Evolutionary conservation across 2,888 invertebrate genomes (phyloP).

Genomic region (Druceiella hillmani): DNA sequence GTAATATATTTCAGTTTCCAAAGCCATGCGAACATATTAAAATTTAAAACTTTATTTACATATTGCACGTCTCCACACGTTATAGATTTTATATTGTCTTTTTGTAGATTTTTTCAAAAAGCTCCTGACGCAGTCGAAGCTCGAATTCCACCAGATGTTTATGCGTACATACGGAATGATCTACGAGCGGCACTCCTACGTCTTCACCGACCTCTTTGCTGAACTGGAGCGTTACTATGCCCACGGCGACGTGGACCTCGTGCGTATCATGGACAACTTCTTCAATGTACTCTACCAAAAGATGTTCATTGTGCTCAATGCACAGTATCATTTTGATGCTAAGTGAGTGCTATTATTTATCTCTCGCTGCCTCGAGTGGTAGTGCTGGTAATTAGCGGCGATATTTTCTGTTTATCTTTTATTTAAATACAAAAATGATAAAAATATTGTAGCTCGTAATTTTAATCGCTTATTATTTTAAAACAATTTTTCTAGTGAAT

Average conservation of each 20-base stretch:
- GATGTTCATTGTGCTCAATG: slow-evolving; percentile 93
- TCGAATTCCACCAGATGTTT: slow-evolving; percentile 93
- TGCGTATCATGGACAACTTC: slow-evolving; percentile 86
- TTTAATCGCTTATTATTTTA: no score
- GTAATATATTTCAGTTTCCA: no score
- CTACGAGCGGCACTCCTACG: slow-evolving; percentile 89
- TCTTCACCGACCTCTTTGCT: slow-evolving; percentile 87
- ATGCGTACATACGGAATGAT: slow-evolving; percentile 91
- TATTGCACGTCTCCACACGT: no score
- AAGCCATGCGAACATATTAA: no score
- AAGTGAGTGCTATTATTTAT: slow-evolving; percentile 52
- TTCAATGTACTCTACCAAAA: slow-evolving; percentile 90
- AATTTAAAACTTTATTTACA: no score
- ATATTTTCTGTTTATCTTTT: no score
- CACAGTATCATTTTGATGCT: slow-evolving; percentile 86
- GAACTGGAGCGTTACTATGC: slow-evolving; percentile 87
- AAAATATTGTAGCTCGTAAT: no score
- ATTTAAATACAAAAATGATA: no score
- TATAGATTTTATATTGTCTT: no score
- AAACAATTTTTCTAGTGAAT: no score
- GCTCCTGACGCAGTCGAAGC: slow-evolving; percentile 74
- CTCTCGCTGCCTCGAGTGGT: no score
- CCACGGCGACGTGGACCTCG: slow-evolving; percentile 77
- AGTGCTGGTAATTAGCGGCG: no score
- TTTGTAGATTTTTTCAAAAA: slow-evolving; percentile 85